Conservation (phyloP, 2,888 invertebrate genomes). For the Ctena decussata region DNA sequence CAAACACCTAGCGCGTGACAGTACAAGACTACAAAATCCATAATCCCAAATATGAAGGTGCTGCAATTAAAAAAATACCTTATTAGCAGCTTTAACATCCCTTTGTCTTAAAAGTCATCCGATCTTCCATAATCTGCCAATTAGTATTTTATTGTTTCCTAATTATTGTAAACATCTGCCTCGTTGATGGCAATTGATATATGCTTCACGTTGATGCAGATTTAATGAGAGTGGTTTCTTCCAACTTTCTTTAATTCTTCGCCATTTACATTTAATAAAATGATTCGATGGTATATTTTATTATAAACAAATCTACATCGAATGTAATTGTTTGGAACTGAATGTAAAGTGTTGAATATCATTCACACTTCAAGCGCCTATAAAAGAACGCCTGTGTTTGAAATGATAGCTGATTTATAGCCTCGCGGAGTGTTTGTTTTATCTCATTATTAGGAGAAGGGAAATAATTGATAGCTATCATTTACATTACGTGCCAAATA, state of each 20-base stretch:
- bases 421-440: constrained; percentile 52
- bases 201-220: too few species aligned
- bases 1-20: too few species aligned
- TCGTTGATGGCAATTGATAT: neutral
- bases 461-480: constrained; percentile 16
- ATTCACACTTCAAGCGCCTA: constrained; percentile 23
- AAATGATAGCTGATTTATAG: constrained; percentile 58
- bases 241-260: too few species aligned
- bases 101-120: too few species aligned
- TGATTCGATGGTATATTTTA: neutral
- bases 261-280: neutral
- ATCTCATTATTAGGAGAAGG: constrained; percentile 38
- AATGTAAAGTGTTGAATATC: constrained; percentile 21
- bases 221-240: too few species aligned
- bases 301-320: constrained; percentile 11
- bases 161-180: neutral
- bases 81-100: too few species aligned
- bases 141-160: constrained; percentile 3
- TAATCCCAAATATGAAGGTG: too few species aligned
- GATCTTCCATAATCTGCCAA: neutral
- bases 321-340: constrained; percentile 6
- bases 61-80: too few species aligned
- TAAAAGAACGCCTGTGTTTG: constrained; percentile 40
- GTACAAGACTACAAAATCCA: too few species aligned
- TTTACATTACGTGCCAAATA: constrained; percentile 11